A percentile compares a stretch with the other conserved stretches of the same genome.
Evolutionary conservation across 2,888 invertebrate genomes (phyloP).

Genomic region (Dynastes tityus): DNA sequence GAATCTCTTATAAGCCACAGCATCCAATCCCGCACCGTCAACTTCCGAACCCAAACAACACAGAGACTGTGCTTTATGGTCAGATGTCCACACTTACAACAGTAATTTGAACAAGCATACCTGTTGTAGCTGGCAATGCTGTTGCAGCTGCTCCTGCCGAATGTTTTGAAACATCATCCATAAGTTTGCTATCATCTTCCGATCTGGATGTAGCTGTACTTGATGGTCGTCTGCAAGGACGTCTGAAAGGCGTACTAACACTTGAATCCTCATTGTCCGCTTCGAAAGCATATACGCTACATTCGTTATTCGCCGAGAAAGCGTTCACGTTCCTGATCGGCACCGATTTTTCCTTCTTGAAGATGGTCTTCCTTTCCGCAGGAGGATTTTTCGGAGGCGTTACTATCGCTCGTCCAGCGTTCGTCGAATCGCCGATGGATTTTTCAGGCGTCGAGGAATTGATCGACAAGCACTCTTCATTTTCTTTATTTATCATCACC

Average conservation of each 20-base stretch:
- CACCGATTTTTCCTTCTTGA: constrained; percentile 73
- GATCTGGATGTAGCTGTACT: constrained; percentile 70
- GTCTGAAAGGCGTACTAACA: constrained; percentile 75
- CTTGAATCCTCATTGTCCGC: constrained; percentile 75
- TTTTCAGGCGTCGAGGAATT: constrained; percentile 59
- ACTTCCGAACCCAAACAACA: no score
- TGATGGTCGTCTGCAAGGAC: constrained; percentile 71
- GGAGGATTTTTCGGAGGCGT: constrained; percentile 45
- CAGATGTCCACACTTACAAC: no score
- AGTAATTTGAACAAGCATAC: background rate
- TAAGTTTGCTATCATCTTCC: constrained; percentile 68
- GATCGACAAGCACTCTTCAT: constrained; percentile 51
- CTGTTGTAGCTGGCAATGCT: background rate
- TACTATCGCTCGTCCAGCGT: background rate
- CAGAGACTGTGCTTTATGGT: no score
- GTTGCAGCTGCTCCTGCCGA: background rate
- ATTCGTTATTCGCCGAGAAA: constrained; percentile 80
- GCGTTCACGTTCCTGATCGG: constrained; percentile 73
- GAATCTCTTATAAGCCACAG: no score
- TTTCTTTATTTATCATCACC: background rate
- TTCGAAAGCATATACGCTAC: constrained; percentile 82
- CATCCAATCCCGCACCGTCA: no score
- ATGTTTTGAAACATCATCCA: constrained; percentile 63
- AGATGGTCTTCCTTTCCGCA: constrained; percentile 73
- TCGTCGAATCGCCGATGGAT: background rate